Conservation (phyloP, 2,113 vertebrate genomes). For the Aleadryas rufinucha region DNA sequence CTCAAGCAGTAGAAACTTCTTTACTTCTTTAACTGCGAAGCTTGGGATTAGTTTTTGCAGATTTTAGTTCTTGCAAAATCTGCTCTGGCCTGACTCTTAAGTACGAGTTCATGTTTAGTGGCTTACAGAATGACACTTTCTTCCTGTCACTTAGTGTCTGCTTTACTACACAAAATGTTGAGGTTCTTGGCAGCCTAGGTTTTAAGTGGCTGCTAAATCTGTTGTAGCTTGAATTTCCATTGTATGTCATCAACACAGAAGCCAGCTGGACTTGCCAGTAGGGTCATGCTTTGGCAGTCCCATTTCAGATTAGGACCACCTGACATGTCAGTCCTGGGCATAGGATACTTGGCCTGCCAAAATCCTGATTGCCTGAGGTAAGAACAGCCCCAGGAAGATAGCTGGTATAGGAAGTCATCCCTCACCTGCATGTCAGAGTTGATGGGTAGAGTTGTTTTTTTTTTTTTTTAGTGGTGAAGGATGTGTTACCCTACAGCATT, state of each 20-base stretch:
- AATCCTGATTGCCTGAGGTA: neutral
- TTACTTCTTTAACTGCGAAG: neutral
- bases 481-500: neutral
- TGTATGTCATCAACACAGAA: accelerated
- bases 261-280: neutral
- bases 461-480: neutral
- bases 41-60: neutral
- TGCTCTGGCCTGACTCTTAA: neutral
- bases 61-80: neutral
- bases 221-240: neutral
- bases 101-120: neutral
- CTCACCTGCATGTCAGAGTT: accelerated
- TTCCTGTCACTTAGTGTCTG: neutral
- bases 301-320: neutral
- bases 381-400: neutral
- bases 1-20: neutral
- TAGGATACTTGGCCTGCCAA: neutral
- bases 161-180: neutral
- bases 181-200: neutral
- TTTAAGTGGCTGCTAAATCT: neutral
- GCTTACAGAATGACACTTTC: neutral
- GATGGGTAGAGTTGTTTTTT: neutral
- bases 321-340: neutral
- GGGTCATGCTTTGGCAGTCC: neutral
- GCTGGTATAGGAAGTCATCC: neutral